Evolutionary conservation across 2,113 vertebrate species (phyloP), one percentile per base, ranked within the genome.

Genomic region (Ellobius talpinus): DNA sequence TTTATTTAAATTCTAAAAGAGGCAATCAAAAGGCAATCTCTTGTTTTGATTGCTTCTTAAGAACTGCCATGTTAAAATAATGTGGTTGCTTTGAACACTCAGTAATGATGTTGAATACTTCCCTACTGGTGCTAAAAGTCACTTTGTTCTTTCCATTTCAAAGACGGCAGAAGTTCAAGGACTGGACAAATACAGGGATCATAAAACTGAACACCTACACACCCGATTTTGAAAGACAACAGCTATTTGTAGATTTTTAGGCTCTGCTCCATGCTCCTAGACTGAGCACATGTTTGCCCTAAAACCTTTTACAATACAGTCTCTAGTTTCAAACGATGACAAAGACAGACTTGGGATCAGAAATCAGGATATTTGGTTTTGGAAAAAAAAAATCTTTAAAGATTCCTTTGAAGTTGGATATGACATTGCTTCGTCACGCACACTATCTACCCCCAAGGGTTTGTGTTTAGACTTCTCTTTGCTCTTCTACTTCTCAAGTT

Each of bases 301-400:
- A 96, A 7, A 93, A 97, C 97, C 97, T 92, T 95, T 98, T 97
- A 87, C 95, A 96, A 95, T 94, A 97, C 93, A 73, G 0, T 97
- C 97, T 95, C 79, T 91, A 39, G 74, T 96, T 98, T 97, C 97
- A 94, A 98, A 68, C 50, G 96, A 97, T 91, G 89, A 97, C 95
- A 97, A 98, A 98, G 97, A 97, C 47, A 97, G 91, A 94, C 70
- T 97, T 58, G 82, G 79, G 96, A 92, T 97, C 91, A 96, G 61
- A 91, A 89, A 96, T 92, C 39, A 72, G 6, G 68, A 55, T 58
- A 97, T 97, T 95, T 95, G 97, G 95, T 90, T 97, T 97, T 97
- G 92, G 17, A 63, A 45, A 47, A 66, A 39, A 61, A 63, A 94
- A 81, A 96, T 90, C 66, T 86, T 97, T 97, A 92, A 81, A 86